A percentile compares a stretch with the other conserved stretches of the same genome.
These are phyloP conservation scores for Lepus townsendii DNA, from an alignment of 2,797 vertebrate genomes.

Conservation along the genomic window DNA sequence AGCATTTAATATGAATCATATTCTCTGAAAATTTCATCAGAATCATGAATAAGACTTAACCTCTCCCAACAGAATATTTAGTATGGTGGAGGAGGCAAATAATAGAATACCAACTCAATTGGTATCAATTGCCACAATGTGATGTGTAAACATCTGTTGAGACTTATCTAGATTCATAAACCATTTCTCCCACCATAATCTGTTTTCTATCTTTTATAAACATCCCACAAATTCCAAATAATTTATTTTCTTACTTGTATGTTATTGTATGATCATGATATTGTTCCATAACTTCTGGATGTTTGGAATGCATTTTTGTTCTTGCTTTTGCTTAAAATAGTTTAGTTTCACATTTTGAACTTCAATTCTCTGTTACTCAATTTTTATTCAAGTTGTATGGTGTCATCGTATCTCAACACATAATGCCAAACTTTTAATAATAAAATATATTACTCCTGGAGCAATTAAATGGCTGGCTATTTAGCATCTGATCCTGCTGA, in stretches of 20 bases:
- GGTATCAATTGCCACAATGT: no score
- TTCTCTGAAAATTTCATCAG: neutral
- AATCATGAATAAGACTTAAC: neutral
- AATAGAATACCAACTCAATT: neutral
- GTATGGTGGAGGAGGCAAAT: neutral
- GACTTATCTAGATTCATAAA: neutral
- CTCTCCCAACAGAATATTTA: neutral
- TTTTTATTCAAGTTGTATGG: neutral
- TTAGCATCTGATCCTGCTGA: no score
- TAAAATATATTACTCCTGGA: neutral
- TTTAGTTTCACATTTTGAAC: neutral
- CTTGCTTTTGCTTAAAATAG: no score
- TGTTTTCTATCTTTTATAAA: neutral
- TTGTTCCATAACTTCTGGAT: neutral
- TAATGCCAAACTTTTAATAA: neutral
- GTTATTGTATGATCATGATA: neutral
- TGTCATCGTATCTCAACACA: neutral
- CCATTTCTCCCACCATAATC: neutral
- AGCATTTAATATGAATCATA: neutral
- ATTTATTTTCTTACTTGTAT: neutral
- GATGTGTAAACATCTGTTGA: no score
- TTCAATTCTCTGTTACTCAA: neutral
- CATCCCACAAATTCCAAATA: neutral
- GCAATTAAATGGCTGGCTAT: no score
- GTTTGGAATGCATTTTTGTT: neutral